Percentiles rank a stretch among this genome's conserved stretches.
Conservation (phyloP, 2,888 invertebrate genomes). For the Busseola fusca region DNA sequence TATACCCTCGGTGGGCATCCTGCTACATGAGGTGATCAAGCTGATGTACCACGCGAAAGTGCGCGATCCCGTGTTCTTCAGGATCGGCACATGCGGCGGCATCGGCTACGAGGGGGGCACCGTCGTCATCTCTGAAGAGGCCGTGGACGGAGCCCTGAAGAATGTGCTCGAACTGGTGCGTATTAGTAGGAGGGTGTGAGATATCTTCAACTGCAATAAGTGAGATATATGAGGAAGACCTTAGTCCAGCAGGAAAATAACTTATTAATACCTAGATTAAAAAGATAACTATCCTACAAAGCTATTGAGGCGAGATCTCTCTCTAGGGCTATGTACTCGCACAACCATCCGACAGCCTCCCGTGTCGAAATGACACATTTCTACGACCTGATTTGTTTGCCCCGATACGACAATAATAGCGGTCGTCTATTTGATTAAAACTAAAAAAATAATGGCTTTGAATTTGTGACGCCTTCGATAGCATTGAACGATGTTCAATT, state of each 20-base stretch:
- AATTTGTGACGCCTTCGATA: not conserved
- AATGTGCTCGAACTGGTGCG: conserved; percentile 95
- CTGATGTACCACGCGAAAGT: conserved; percentile 97
- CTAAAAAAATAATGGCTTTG: not conserved
- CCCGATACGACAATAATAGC: not conserved
- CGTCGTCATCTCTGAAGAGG: conserved; percentile 97
- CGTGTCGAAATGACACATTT: not conserved
- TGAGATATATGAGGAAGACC: not conserved
- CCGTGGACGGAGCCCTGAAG: conserved; percentile 95
- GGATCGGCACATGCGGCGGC: conserved; percentile 98
- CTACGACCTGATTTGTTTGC: not conserved
- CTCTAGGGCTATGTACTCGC: not conserved
- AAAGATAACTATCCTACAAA: not conserved
- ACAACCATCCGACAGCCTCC: not conserved
- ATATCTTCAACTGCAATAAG: not conserved
- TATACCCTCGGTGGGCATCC: conserved; percentile 97
- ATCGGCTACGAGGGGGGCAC: conserved; percentile 97
- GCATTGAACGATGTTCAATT: not conserved
- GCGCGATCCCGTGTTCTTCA: conserved; percentile 96
- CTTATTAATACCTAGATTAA: not conserved
- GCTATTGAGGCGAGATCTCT: not conserved
- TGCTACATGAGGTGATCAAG: conserved; percentile 98
- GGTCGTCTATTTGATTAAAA: not conserved
- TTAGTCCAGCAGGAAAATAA: not conserved
- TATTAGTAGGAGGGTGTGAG: not conserved